Base-by-base conservation (phyloP, 2,888 invertebrate genomes). In the Busseola fusca region DNA sequence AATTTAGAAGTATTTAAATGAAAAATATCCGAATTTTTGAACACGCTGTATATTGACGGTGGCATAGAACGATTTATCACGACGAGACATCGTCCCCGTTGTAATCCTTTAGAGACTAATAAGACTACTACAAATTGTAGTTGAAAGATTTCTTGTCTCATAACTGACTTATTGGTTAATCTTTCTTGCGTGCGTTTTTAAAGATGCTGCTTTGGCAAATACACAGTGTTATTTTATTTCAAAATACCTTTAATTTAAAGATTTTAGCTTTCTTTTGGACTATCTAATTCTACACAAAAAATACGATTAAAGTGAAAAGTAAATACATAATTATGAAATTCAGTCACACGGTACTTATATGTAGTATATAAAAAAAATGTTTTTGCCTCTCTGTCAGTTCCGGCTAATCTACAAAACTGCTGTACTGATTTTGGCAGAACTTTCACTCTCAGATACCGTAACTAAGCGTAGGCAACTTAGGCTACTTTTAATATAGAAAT, bases 91-190 rank as follows among this genome's bases (percentile, higher is more conserved):
- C 42, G 71, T n/a, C 64, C 34, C 60, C 67, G 48, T 70, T 75
- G 78, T 76, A 77, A 81, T 65, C 75, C 83, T 75, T 80, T 72
- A 54, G 83, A 85, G 74, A 78, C 72, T 67, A 74, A 83, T 83
- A 84, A 83, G 70, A 72, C 59, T 54, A 71, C 64, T 54, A 74
- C 72, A 72, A 72, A 76, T 72, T 78, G 72, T 66, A 77, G 74
- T 69, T 57, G 74, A 75, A 74, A 71, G 73, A 80, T 67, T 72
- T 62, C 64, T 72, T 52, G 54, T 52, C 54, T 60, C 62, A 21
- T 71, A 82, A 78, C 54, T 76, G 67, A 72, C 74, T 34, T 7
- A 6, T 34, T 34, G 7, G 34, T 34, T 34, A 34, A 80, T 83
- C 64, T 72, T 64, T 62, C 56, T 66, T 12, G 27, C 0, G 18